These are phyloP conservation scores for Euwallacea similis DNA, from an alignment of 1,140 invertebrate species.

Conservation along the genomic window DNA sequence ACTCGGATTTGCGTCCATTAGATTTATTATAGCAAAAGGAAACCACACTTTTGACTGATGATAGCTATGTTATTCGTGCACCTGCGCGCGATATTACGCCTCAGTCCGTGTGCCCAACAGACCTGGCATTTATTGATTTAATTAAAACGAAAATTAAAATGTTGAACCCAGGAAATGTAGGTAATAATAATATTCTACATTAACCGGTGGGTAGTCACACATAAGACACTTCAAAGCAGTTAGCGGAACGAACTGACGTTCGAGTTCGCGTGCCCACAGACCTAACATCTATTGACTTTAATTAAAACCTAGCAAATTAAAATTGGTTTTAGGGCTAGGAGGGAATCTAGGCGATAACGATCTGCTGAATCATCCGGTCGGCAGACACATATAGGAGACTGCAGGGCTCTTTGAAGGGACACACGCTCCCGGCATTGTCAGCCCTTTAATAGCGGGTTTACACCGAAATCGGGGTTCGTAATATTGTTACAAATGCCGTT, in stretches of 20 bases:
- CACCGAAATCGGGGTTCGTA: slow-evolving; percentile 23
- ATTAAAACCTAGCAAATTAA: too few relatives aligned
- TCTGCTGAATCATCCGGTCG: slow-evolving; percentile 38
- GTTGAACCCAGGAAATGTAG: too few relatives aligned
- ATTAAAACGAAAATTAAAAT: too few relatives aligned
- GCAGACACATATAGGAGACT: slow-evolving; percentile 1
- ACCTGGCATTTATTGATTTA: too few relatives aligned
- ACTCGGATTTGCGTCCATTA: slow-evolving; percentile 3
- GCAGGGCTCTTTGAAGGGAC: slow-evolving; percentile 23
- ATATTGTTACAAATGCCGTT: slow-evolving; percentile 39
- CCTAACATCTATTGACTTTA: too few relatives aligned
- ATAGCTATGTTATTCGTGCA: neutral
- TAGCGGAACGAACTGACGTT: too few relatives aligned
- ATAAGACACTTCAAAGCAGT: too few relatives aligned
- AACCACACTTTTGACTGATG: slow-evolving; percentile 3
- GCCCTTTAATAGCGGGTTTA: slow-evolving; percentile 36
- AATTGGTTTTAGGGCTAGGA: too few relatives aligned
- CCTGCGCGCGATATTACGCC: neutral
- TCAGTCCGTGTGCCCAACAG: too few relatives aligned
- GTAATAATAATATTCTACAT: too few relatives aligned
- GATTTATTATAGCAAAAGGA: slow-evolving; percentile 2
- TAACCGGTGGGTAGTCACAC: too few relatives aligned
- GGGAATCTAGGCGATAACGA: slow-evolving; percentile 15
- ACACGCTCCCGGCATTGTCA: slow-evolving; percentile 34
- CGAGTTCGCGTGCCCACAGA: too few relatives aligned